phyloP scores from a whole-genome alignment of 2,888 invertebrate genomes.

The Trilocha varians region DNA sequence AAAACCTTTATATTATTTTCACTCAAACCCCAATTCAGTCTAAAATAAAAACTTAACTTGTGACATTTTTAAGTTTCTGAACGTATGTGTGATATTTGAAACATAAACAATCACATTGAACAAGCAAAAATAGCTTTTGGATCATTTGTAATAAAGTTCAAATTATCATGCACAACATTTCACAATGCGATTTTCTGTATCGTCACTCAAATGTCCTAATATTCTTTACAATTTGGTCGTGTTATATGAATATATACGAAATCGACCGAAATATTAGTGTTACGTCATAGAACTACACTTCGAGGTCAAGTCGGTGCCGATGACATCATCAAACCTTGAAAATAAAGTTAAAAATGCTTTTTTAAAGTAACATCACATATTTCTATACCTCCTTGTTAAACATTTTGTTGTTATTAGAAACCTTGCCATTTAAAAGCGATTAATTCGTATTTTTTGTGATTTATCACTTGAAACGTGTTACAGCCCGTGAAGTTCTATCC shows the following conservation, averaged over 20 bases:
- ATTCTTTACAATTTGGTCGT: neutral
- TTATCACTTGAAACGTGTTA: too few relatives aligned
- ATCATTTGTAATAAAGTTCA: neutral
- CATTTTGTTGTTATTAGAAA: too few relatives aligned
- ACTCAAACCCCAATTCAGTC: too few relatives aligned
- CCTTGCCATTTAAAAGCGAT: too few relatives aligned
- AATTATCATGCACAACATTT: neutral
- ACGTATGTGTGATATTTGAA: too few relatives aligned
- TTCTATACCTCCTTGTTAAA: neutral
- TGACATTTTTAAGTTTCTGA: too few relatives aligned
- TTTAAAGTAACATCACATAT: neutral
- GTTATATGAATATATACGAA: neutral
- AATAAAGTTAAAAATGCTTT: neutral
- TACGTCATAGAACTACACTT: neutral
- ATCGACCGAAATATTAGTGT: neutral
- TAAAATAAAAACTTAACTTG: too few relatives aligned
- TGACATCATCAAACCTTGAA: constrained; percentile 3
- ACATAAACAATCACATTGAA: too few relatives aligned
- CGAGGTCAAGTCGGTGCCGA: neutral
- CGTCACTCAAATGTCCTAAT: neutral
- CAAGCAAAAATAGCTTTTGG: too few relatives aligned
- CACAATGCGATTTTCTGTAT: neutral
- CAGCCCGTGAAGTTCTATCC: too few relatives aligned
- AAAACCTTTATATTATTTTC: too few relatives aligned
- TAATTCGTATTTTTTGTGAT: too few relatives aligned